phyloP scores from a whole-genome alignment of 2,113 vertebrate genomes.

The Rana temporaria region DNA sequence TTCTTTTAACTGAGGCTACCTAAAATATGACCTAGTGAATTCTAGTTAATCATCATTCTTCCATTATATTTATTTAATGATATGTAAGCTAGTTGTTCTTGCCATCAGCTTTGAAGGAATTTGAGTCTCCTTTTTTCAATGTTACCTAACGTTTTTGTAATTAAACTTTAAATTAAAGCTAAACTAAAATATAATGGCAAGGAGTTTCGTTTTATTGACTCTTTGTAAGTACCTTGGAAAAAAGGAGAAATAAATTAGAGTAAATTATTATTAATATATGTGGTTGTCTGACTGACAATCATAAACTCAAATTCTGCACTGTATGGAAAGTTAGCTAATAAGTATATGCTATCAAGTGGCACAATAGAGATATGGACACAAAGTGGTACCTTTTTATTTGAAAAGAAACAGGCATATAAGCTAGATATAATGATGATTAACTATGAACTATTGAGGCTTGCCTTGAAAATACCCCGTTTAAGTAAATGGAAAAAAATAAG shows the following conservation, averaged over 20 bases:
- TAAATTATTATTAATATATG: constrained; percentile 71
- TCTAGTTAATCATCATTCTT: constrained; percentile 90
- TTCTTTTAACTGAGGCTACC: constrained; percentile 81
- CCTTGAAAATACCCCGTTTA: constrained; percentile 72
- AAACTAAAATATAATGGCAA: constrained; percentile 53
- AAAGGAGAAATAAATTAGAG: constrained; percentile 51
- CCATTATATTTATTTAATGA: constrained; percentile 75
- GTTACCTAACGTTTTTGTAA: neutral
- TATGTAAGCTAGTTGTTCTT: constrained; percentile 71
- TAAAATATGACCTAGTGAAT: constrained; percentile 78
- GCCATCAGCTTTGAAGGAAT: constrained; percentile 72
- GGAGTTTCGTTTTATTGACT: constrained; percentile 68
- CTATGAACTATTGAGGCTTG: constrained; percentile 78
- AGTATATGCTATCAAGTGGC: constrained; percentile 71
- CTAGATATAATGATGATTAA: constrained; percentile 85
- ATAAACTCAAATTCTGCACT: constrained; percentile 66
- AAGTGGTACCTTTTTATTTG: constrained; percentile 76
- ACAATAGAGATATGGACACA: constrained; percentile 73
- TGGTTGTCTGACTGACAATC: constrained; percentile 82
- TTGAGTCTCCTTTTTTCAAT: constrained; percentile 52
- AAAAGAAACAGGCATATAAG: constrained; percentile 81
- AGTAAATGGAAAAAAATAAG: constrained; percentile 67
- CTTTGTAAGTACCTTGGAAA: constrained; percentile 67
- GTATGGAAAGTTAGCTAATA: constrained; percentile 65
- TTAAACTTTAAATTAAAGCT: constrained; percentile 29